phyloP scores from a whole-genome alignment of 1,140 invertebrate genomes.

The Pteromalus puparum region DNA sequence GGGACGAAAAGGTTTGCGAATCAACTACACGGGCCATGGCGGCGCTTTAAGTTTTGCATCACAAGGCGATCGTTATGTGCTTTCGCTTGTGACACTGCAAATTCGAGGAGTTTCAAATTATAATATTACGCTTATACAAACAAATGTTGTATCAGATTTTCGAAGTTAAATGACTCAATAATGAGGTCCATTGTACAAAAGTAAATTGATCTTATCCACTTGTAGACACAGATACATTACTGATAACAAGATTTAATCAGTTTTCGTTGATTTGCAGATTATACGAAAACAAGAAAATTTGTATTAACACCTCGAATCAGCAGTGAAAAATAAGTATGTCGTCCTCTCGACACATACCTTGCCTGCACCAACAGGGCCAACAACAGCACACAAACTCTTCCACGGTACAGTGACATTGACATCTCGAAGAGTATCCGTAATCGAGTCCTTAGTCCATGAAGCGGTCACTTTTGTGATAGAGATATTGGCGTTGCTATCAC shows the following conservation, averaged over 20 bases:
- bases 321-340: not conserved
- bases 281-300: too few species aligned
- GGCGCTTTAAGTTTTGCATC: too few species aligned
- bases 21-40: not conserved
- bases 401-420: constrained; percentile 79
- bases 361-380: constrained; percentile 88
- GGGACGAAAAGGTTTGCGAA: constrained; percentile 26
- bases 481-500: not conserved
- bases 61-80: too few species aligned
- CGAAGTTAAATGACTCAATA: too few species aligned
- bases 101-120: not conserved
- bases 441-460: constrained; percentile 38
- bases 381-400: constrained; percentile 83
- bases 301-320: not conserved
- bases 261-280: too few species aligned
- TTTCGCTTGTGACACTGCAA: not conserved
- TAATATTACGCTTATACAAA: too few species aligned
- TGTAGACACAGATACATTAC: too few species aligned
- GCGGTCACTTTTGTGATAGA: constrained; percentile 38
- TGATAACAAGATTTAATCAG: too few species aligned
- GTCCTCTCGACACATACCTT: constrained; percentile 78
- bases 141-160: too few species aligned
- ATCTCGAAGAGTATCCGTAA: constrained; percentile 78
- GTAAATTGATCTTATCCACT: too few species aligned
- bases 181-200: too few species aligned